Evolutionary conservation across 2,113 vertebrate species (phyloP).

Genomic region (Barnardius zonarius): DNA sequence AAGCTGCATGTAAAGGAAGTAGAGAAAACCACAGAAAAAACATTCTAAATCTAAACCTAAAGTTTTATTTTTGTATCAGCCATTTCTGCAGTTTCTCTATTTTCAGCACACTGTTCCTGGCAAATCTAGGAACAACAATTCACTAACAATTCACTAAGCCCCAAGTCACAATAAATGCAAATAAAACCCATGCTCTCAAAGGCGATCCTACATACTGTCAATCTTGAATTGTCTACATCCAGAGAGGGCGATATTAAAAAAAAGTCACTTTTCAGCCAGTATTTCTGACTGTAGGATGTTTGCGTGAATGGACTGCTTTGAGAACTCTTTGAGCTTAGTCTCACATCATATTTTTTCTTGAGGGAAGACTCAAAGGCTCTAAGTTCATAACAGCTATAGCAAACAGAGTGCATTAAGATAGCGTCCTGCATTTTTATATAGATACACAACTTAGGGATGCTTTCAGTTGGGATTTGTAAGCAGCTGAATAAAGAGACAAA

Average conservation of each 20-base stretch:
- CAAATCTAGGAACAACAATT: background rate
- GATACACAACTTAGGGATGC: background rate
- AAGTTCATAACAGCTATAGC: background rate
- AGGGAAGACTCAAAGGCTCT: background rate
- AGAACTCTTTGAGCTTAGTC: background rate
- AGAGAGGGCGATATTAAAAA: background rate
- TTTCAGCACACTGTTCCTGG: background rate
- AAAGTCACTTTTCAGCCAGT: background rate
- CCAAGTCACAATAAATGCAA: background rate
- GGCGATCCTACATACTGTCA: background rate
- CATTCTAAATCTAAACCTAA: background rate
- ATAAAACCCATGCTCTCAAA: background rate
- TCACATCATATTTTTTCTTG: background rate
- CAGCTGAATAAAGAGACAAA: background rate
- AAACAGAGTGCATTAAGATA: background rate
- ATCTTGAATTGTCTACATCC: background rate
- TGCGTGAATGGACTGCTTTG: background rate
- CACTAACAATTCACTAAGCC: background rate
- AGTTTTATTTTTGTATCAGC: background rate
- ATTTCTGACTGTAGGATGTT: background rate
- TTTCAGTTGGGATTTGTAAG: background rate
- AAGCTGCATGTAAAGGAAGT: slow-evolving; percentile 46
- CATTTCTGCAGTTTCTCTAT: background rate
- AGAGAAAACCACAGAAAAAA: slow-evolving; percentile 26
- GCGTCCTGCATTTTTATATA: background rate